These are phyloP conservation scores for Poecilia picta DNA, from an alignment of 2,797 vertebrate genomes.

Conservation along the genomic window DNA sequence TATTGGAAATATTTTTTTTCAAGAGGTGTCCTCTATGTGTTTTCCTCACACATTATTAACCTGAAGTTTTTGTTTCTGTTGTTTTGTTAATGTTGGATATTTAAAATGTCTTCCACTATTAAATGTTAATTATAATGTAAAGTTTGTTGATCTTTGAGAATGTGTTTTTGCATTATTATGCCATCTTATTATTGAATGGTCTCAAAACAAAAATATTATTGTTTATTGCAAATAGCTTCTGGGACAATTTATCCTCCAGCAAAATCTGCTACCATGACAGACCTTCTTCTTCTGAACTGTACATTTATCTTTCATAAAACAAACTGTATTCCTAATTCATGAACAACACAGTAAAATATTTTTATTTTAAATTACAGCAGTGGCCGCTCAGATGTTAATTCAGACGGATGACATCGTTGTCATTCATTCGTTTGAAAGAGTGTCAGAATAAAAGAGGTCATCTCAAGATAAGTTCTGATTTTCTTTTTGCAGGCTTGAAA, in stretches of 20 bases:
- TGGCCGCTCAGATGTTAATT: not conserved
- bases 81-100: too few relatives aligned
- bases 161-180: too few relatives aligned
- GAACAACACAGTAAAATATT: not conserved
- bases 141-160: too few relatives aligned
- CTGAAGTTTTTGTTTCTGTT: conserved; percentile 15
- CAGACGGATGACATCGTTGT: not conserved
- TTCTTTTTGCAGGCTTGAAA: conserved; percentile 68
- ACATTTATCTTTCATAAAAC: not conserved
- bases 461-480: conserved; percentile 14
- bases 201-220: too few relatives aligned
- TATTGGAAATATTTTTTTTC: conserved; percentile 10
- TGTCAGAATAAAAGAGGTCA: conserved; percentile 7
- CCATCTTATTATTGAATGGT: too few relatives aligned
- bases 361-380: not conserved
- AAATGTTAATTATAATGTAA: too few relatives aligned
- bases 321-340: not conserved
- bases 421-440: not conserved
- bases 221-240: too few relatives aligned
- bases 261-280: too few relatives aligned
- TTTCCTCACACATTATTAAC: conserved; percentile 41
- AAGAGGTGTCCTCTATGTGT: conserved; percentile 20
- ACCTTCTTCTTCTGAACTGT: not conserved
- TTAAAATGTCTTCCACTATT: too few relatives aligned
- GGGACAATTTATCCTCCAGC: too few relatives aligned